Base-by-base conservation (phyloP, 2,113 vertebrate genomes). In the Rhinolophus ferrumequinum region DNA sequence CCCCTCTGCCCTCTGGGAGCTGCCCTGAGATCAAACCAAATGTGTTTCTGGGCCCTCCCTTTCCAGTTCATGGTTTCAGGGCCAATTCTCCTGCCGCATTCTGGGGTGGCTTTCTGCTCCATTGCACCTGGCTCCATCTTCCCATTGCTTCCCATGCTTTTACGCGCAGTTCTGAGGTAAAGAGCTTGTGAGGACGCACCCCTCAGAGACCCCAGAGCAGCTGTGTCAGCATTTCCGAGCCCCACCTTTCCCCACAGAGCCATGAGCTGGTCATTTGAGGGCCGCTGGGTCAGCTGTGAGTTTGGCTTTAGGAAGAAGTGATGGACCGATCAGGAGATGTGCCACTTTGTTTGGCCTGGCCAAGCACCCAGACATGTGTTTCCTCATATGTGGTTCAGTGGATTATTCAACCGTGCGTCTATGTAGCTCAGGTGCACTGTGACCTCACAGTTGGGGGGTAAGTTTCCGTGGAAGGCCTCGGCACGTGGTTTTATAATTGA, bases 71-170 rank as follows among this genome's bases (percentile, higher is more conserved):
- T 0, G 0, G 50, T 93, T 95, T 30, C 93, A 90, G 92, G 97
- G 97, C 24, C 13, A 19, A 50, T 93, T 90, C 92, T 97, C 35
- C 93, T 92, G 75, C 82, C 90, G 47, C 81, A 35, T 9, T 11
- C 24, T 9, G 2, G 35, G 24, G 28, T 6, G 54, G 44, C 9
- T 72, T 75, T 64, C n/a, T 18, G 3, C 2, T 16, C 21, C 12
- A 14, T 50, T n/a, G 54, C 24, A 7, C 16, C 4, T 1, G 11
- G 33, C 64, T 56, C 44, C 6, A 18, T 70, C 94, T 98, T 93
- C 95, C 94, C 95, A 79, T 90, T 75, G 41, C 41, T 41, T 41
- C 41, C 93, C 87, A 89, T 94, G 92, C 95, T 96, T 92, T 75
- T 3, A 13, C 0, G 0, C 0, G 35, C 87, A 58, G 0, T 0